These are phyloP conservation scores for Stratiolaelaps scimitus DNA, from an alignment of 1,140 invertebrate genomes.

Conservation along the genomic window DNA sequence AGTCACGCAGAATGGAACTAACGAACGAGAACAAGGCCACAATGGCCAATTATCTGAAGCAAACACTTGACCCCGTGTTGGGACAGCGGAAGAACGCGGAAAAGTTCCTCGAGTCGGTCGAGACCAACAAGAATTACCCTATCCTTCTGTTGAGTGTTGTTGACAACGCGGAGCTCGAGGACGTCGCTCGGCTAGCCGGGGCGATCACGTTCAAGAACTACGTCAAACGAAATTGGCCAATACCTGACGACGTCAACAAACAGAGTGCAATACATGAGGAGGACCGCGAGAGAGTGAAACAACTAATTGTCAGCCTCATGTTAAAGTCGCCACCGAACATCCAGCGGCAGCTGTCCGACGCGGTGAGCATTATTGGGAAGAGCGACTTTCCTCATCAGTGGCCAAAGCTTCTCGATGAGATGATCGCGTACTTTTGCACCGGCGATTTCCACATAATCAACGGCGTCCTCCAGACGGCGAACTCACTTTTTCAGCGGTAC, in stretches of 20 bases:
- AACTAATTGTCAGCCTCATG: conserved; percentile 80
- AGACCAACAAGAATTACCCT: conserved; percentile 79
- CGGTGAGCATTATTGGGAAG: conserved; percentile 83
- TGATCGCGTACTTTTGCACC: conserved; percentile 78
- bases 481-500: conserved; percentile 91
- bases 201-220: conserved; percentile 93
- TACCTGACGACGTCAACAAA: conserved; percentile 29
- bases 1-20: not conserved
- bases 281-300: conserved; percentile 67
- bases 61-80: conserved; percentile 9
- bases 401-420: conserved; percentile 70
- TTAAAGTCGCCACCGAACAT: conserved; percentile 72
- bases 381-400: conserved; percentile 89
- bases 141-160: conserved; percentile 69
- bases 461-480: conserved; percentile 81
- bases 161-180: conserved; percentile 58
- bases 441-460: conserved; percentile 90
- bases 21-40: conserved; percentile 2
- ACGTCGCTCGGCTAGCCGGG: conserved; percentile 66
- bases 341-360: conserved; percentile 88
- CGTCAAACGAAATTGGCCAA: conserved; percentile 78
- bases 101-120: conserved; percentile 76
- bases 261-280: conserved; percentile 55
- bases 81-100: conserved; percentile 51
- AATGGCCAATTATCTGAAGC: conserved; percentile 1